phyloP scores from a whole-genome alignment of 1,140 invertebrate genomes.

The Hypsibius dujardini region DNA sequence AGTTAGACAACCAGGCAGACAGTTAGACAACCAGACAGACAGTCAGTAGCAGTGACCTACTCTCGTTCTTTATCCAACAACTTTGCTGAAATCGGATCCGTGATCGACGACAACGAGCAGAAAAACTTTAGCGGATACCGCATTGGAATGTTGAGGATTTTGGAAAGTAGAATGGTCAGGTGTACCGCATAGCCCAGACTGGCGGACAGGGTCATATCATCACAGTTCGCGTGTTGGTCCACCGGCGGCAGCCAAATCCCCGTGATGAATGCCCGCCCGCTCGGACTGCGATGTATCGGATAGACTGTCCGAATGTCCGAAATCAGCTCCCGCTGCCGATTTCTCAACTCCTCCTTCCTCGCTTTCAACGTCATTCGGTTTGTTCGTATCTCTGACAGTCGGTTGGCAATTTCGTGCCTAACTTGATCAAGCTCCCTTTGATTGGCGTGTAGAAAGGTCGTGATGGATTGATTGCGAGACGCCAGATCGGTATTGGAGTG shows the following conservation, averaged over 20 bases:
- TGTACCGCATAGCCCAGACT: constrained; percentile 13
- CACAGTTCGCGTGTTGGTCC: constrained; percentile 7
- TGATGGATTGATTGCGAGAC: not conserved
- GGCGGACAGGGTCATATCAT: constrained; percentile 8
- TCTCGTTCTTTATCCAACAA: not conserved
- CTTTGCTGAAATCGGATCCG: not conserved
- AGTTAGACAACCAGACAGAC: too few relatives aligned
- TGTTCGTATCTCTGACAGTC: not conserved
- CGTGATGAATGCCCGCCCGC: not conserved
- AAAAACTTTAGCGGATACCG: not conserved
- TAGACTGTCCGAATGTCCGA: not conserved
- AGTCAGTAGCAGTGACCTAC: not conserved
- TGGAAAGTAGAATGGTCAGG: not conserved
- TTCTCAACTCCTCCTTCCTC: not conserved
- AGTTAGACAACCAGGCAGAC: too few relatives aligned
- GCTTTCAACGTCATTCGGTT: not conserved
- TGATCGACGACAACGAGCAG: not conserved
- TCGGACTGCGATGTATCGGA: not conserved
- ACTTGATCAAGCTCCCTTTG: not conserved
- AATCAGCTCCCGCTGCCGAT: not conserved
- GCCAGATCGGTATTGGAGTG: not conserved
- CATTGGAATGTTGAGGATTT: constrained; percentile 10
- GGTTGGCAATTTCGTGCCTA: not conserved
- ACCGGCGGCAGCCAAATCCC: constrained; percentile 3
- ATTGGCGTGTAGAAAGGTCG: not conserved